Base-by-base conservation (phyloP, 30 jellyfish, hydroid and myxozoan species). In the Phacellophora camtschatica region DNA sequence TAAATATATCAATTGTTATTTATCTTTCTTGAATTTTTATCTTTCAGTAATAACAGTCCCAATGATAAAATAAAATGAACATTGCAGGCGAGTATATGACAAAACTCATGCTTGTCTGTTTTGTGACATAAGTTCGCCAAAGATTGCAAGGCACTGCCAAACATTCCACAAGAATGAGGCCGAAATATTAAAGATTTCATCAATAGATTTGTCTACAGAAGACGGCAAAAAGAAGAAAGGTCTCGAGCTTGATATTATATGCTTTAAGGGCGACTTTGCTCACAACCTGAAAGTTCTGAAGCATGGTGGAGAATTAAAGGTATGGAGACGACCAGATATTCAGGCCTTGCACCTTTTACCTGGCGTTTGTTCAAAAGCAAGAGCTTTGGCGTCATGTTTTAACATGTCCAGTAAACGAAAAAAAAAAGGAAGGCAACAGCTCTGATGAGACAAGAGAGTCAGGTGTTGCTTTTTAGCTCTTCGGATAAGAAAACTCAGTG, bases 341-440 rank as follows among this genome's bases (percentile, higher is more conserved):
- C 69, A 61, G 33, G 20, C 89, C 81, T 15, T 77, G 83, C 50
- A 61, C 66, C 10, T 46, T 16, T 61, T 77, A 82, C 81, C 32
- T 77, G 24, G 81, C 81, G 28, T 77, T 77, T 42, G 81, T 77
- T 12, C 66, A 32, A 12, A 18, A 57, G 23, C 68, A 48, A 20
- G 83, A 77, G 22, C 58, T 77, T 31, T 77, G 89, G 89, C 33
- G 81, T 36, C 89, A 77, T 57, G 89, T 77, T 20, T 48, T 37
- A n/a, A 8, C 48, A 25, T 77, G 89, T 23, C 65, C 77, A 15
- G 39, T 56, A 22, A 77, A 61, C 20, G 58, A 77, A 9, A 35
- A 54, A 13, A 48, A 35, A 12, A 51, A 36, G 18, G 12, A 51
- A 15, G 56, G 18, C 16, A 77, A 20, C 54, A 27, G 27, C 37